These are phyloP conservation scores for Sceloporus undulatus DNA, from an alignment of 2,113 vertebrate species.

Conservation along the genomic window DNA sequence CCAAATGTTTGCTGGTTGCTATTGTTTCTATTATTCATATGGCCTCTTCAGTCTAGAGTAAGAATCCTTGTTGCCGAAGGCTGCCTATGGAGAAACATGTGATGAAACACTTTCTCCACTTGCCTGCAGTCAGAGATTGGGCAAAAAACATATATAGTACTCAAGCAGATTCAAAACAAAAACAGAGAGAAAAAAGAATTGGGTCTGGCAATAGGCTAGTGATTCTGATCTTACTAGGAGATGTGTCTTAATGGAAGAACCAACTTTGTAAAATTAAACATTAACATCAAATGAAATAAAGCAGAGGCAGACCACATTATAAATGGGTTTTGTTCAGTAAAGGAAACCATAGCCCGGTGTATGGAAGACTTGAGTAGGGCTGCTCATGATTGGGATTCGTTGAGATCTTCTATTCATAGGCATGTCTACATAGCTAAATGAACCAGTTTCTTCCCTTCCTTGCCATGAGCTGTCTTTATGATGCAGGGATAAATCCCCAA, in stretches of 20 bases:
- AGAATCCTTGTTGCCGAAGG: neutral
- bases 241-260: neutral
- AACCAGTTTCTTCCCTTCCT: too few species aligned
- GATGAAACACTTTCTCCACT: neutral
- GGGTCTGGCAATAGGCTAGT: too few species aligned
- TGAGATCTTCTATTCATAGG: too few species aligned
- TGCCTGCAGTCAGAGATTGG: neutral
- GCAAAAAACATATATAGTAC: neutral
- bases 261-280: neutral
- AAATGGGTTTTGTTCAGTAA: too few species aligned
- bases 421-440: too few species aligned
- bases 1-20: neutral
- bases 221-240: neutral
- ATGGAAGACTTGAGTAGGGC: too few species aligned
- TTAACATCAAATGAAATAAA: too few species aligned
- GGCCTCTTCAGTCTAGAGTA: constrained; percentile 9
- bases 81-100: neutral
- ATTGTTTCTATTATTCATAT: constrained; percentile 4
- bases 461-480: too few species aligned
- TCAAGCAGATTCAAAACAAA: neutral
- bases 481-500: too few species aligned
- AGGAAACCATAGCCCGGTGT: too few species aligned
- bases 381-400: too few species aligned
- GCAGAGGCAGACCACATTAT: too few species aligned
- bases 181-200: neutral